phyloP scores from a whole-genome alignment of 2,888 invertebrate genomes.

The Leistus spinibarbis region DNA sequence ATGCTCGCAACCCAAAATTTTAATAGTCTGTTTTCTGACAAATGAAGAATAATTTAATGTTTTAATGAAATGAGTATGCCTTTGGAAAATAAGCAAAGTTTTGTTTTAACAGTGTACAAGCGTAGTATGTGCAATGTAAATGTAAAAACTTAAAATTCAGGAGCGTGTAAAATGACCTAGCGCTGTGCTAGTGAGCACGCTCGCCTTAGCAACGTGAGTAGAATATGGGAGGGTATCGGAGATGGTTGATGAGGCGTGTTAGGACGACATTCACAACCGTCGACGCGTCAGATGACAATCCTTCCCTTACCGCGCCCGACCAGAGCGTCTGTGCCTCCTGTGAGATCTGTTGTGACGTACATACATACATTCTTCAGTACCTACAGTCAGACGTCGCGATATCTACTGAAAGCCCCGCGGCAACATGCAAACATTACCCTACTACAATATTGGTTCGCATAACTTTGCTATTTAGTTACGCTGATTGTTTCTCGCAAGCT shows the following conservation, averaged over 20 bases:
- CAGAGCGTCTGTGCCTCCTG: not conserved
- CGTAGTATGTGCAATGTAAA: conserved; percentile 6
- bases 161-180: conserved; percentile 33
- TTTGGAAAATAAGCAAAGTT: too few species aligned
- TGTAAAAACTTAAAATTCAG: conserved; percentile 30
- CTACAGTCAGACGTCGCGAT: not conserved
- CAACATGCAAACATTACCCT: not conserved
- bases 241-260: conserved; percentile 30
- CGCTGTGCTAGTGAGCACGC: not conserved
- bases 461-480: not conserved
- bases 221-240: conserved; percentile 27
- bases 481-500: not conserved
- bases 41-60: too few species aligned
- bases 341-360: not conserved
- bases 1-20: too few species aligned
- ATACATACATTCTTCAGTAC: not conserved
- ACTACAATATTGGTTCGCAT: not conserved
- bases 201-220: conserved; percentile 28
- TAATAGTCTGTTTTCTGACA: too few species aligned
- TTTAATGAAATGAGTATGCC: too few species aligned
- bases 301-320: not conserved
- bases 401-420: not conserved
- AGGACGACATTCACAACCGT: conserved; percentile 23
- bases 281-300: conserved; percentile 30
- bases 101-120: not conserved